Evolutionary conservation across 2,888 invertebrate genomes (phyloP).

Genomic region (Notodonta dromedarius): DNA sequence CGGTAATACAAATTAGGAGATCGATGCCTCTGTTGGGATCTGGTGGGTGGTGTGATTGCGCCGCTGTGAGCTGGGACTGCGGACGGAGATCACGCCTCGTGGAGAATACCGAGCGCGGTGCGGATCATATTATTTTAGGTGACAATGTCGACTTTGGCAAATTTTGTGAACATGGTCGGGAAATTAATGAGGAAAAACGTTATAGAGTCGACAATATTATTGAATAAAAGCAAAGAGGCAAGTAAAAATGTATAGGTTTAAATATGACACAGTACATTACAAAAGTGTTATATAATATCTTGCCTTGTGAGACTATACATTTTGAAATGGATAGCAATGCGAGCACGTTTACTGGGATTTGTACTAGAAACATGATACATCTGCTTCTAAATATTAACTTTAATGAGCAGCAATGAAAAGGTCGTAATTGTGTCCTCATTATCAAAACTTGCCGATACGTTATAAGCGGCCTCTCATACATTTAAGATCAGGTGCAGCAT

Average conservation of each 20-base stretch:
- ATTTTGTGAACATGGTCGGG: background rate
- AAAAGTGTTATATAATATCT: no score
- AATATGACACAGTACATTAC: no score
- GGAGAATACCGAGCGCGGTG: background rate
- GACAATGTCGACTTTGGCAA: background rate
- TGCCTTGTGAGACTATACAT: no score
- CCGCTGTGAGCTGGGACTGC: constrained; percentile 19
- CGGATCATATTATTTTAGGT: background rate
- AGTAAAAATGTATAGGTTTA: background rate
- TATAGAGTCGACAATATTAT: background rate
- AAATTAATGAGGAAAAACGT: background rate
- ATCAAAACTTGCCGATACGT: no score
- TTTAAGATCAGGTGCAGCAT: no score
- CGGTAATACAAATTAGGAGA: constrained; percentile 42
- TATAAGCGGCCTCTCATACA: no score
- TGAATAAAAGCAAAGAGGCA: background rate
- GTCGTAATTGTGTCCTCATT: no score
- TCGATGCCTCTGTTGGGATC: constrained; percentile 24
- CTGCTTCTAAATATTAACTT: no score
- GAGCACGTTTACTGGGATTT: no score
- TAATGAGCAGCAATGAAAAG: no score
- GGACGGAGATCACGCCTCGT: constrained; percentile 12
- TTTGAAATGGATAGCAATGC: no score
- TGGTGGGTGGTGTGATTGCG: constrained; percentile 19
- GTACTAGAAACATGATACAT: no score